Conservation (phyloP, 2,797 vertebrate species). For the Neosalanx taihuensis region DNA sequence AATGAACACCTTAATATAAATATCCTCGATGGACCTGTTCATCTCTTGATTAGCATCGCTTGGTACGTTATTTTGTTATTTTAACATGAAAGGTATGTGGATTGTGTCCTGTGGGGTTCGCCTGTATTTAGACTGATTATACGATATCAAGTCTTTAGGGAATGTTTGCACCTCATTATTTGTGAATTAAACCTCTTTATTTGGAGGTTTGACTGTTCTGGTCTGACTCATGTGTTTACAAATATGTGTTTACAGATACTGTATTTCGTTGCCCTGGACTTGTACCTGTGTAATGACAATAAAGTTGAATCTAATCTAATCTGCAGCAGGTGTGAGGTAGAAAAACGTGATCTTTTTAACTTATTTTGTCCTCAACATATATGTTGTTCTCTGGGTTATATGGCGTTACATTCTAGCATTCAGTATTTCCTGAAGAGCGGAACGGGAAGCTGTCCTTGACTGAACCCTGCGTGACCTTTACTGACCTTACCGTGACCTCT, state of each 20-base stretch:
- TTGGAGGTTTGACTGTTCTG: background rate
- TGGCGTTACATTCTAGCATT: background rate
- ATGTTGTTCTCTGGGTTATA: background rate
- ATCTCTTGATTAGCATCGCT: background rate
- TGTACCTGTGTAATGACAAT: too few species aligned
- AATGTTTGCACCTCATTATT: too few species aligned
- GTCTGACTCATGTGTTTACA: background rate
- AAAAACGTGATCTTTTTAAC: background rate
- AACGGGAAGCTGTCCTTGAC: slow-evolving; percentile 1
- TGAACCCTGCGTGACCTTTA: slow-evolving; percentile 4
- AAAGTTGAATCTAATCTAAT: background rate
- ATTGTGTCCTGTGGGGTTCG: too few species aligned
- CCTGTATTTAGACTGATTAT: too few species aligned
- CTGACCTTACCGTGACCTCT: slow-evolving; percentile 6
- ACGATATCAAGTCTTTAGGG: too few species aligned
- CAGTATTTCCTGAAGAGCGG: background rate
- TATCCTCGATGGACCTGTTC: background rate
- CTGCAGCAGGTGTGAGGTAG: background rate
- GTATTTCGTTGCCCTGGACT: too few species aligned
- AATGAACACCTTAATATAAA: background rate
- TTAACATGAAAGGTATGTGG: background rate
- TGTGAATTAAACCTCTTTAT: too few species aligned
- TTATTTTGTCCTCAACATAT: background rate
- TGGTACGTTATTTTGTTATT: background rate
- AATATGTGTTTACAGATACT: background rate